phyloP scores from a whole-genome alignment of 2,797 vertebrate genomes.

The Kryptolebias ocellatus region DNA sequence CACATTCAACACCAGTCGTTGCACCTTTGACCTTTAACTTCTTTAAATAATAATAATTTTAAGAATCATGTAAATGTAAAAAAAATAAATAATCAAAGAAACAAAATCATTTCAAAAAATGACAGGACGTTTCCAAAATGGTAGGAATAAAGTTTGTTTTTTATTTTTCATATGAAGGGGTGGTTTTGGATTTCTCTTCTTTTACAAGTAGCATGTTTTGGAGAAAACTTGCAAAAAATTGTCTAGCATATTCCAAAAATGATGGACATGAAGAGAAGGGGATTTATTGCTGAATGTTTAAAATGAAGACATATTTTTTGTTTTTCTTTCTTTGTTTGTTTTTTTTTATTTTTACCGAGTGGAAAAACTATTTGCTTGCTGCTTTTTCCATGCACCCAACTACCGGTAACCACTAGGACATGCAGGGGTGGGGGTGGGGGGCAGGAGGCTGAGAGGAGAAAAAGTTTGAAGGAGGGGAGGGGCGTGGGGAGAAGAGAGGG shows the following conservation, averaged over 20 bases:
- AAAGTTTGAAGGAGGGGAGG: conserved; percentile 33
- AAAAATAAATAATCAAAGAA: background rate
- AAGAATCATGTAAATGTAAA: no score
- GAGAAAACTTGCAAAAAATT: conserved; percentile 93
- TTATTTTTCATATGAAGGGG: conserved; percentile 88
- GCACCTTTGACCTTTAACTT: no score
- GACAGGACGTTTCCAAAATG: conserved; percentile 80
- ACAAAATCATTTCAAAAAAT: conserved; percentile 45
- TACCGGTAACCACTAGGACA: conserved; percentile 98
- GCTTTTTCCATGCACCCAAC: conserved; percentile 99
- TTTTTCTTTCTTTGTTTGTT: conserved; percentile 8
- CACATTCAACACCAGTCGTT: no score
- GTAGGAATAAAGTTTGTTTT: conserved; percentile 83
- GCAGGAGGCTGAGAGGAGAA: conserved; percentile 47
- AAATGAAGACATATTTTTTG: conserved; percentile 88
- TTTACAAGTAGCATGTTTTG: conserved; percentile 88
- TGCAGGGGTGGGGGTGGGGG: conserved; percentile 83
- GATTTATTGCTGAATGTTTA: conserved; percentile 98
- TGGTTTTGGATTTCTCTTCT: conserved; percentile 82
- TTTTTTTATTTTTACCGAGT: conserved; percentile 84
- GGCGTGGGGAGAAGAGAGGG: conserved; percentile 42
- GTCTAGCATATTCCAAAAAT: conserved; percentile 93
- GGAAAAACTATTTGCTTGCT: conserved; percentile 94
- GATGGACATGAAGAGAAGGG: conserved; percentile 83
- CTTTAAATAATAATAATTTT: no score